These are phyloP conservation scores for Pentalonia nigronervosa DNA, from an alignment of 1,140 invertebrate species.

Conservation along the genomic window DNA sequence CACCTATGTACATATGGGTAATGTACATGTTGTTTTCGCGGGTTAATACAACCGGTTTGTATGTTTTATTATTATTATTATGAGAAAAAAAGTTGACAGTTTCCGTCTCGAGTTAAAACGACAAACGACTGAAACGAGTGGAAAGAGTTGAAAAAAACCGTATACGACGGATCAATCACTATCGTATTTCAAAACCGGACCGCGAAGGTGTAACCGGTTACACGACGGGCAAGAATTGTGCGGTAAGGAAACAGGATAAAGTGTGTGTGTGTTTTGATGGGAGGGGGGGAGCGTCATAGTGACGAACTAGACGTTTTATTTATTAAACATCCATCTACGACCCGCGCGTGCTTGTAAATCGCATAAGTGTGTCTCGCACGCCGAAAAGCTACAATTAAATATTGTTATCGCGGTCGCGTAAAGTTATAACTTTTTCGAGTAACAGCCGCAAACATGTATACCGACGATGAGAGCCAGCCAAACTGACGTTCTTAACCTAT, in stretches of 20 bases:
- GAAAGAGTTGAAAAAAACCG: constrained; percentile 16
- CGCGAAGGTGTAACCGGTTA: constrained; percentile 53
- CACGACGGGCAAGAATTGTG: background rate
- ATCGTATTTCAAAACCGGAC: constrained; percentile 57
- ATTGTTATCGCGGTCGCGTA: background rate
- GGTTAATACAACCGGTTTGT: constrained; percentile 43
- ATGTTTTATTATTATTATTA: constrained; percentile 3
- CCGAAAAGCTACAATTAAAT: background rate
- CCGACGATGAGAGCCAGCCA: background rate
- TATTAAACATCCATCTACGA: constrained; percentile 12
- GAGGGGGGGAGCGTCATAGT: background rate
- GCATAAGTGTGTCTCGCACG: constrained; percentile 22
- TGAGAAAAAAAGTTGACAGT: constrained; percentile 43
- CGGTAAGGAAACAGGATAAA: background rate
- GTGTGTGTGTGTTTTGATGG: too few species aligned
- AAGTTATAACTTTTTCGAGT: constrained; percentile 4
- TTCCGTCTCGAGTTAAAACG: constrained; percentile 50
- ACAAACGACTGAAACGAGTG: constrained; percentile 18
- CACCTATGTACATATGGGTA: background rate
- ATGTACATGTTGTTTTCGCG: background rate
- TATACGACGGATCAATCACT: constrained; percentile 56
- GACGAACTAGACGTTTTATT: constrained; percentile 45
- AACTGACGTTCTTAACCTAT: background rate
- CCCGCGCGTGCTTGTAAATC: background rate
- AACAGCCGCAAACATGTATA: background rate